phyloP scores from a whole-genome alignment of 2,797 vertebrate species.

The Diplodus sargus region DNA sequence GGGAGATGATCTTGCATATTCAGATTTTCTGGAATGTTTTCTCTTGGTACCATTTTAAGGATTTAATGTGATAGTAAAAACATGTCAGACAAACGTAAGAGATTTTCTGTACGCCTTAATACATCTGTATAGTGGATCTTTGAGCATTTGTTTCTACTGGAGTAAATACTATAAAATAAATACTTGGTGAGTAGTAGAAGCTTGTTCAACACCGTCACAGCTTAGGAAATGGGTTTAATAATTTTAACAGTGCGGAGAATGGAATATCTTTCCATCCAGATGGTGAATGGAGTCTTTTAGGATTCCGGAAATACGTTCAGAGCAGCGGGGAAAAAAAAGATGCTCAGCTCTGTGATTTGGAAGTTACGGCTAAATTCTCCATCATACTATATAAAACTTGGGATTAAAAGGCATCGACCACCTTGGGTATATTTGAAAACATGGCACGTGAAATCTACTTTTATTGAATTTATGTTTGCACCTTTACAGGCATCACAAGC shows the following conservation, averaged over 20 bases:
- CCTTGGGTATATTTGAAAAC: background rate
- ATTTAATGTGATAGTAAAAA: too few relatives aligned
- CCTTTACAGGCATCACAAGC: conserved; percentile 68
- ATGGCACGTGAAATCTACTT: background rate
- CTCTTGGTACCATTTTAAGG: too few relatives aligned
- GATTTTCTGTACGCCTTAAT: too few relatives aligned
- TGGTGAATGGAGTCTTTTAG: background rate
- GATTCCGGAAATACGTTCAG: background rate
- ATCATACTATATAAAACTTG: background rate
- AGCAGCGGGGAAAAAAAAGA: background rate
- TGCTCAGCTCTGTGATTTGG: background rate
- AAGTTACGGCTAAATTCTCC: background rate
- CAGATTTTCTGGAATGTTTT: too few relatives aligned
- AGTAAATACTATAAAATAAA: background rate
- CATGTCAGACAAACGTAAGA: too few relatives aligned
- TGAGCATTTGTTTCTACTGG: too few relatives aligned
- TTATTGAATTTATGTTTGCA: conserved; percentile 15
- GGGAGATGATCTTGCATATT: too few relatives aligned
- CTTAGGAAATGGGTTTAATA: background rate
- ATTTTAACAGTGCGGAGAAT: too few relatives aligned
- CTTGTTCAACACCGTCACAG: background rate
- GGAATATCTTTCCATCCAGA: background rate
- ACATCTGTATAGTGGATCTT: too few relatives aligned
- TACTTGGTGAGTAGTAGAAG: background rate
- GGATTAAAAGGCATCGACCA: background rate